Evolutionary conservation across 2,888 invertebrate genomes (phyloP).

Genomic region (Diaperis boleti): DNA sequence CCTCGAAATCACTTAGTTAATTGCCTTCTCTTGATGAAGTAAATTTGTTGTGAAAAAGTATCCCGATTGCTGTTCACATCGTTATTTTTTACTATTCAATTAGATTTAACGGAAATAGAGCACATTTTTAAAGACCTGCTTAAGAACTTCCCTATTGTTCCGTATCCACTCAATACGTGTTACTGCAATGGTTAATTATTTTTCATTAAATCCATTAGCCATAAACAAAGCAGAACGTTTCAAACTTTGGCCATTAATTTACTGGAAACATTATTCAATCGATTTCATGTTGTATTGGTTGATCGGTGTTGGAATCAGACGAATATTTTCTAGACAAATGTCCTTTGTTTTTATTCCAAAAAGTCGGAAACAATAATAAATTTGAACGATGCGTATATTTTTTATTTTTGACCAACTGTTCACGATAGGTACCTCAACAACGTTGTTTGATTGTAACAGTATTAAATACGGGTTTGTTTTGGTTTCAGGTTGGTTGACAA

Average conservation of each 20-base stretch:
- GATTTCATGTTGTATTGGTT: conserved; percentile 13
- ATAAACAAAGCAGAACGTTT: conserved; percentile 21
- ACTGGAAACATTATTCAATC: conserved; percentile 23
- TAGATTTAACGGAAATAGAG: conserved; percentile 6
- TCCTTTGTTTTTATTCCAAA: too few relatives aligned
- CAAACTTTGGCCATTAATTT: conserved; percentile 30
- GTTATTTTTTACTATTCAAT: conserved; percentile 21
- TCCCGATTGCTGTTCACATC: conserved; percentile 17
- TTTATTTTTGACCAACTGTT: too few relatives aligned
- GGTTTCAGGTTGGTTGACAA: too few relatives aligned
- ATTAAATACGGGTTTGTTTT: too few relatives aligned
- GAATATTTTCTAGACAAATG: too few relatives aligned
- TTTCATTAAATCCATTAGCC: conserved; percentile 16
- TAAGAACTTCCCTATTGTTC: neutral
- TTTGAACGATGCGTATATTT: too few relatives aligned
- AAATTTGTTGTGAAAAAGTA: conserved; percentile 21
- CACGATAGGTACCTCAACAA: too few relatives aligned
- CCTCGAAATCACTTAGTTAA: conserved; percentile 35
- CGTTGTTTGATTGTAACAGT: too few relatives aligned
- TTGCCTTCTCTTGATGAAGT: conserved; percentile 26
- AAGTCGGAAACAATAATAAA: too few relatives aligned
- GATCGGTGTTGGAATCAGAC: conserved; percentile 2
- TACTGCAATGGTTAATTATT: conserved; percentile 26
- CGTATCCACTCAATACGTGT: conserved; percentile 2
- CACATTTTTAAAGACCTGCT: neutral